Conservation (phyloP, 1,140 invertebrate species). For the Diploscapter pachys region DNA sequence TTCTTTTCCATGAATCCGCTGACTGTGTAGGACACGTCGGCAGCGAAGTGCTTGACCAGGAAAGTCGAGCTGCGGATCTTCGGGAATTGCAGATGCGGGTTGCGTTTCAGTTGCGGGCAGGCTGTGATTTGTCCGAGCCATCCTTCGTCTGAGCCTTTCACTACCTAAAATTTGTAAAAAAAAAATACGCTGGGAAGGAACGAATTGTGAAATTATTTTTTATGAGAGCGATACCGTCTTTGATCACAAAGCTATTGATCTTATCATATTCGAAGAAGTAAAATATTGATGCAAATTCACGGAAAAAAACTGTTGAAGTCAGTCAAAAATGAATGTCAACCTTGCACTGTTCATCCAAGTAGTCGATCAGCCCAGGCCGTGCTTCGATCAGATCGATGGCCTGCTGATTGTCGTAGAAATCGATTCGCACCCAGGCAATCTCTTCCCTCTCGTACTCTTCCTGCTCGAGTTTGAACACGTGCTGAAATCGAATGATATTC, state of each 20-base stretch:
- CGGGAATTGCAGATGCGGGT: conserved; percentile 86
- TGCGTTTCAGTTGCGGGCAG: conserved; percentile 62
- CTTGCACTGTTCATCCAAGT: conserved; percentile 92
- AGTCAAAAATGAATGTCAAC: conserved; percentile 62
- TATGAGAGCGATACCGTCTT: no score
- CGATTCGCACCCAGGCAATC: conserved; percentile 97
- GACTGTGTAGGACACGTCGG: conserved; percentile 85
- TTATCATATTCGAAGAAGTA: no score
- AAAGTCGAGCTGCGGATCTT: conserved; percentile 79
- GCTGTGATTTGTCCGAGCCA: conserved; percentile 88
- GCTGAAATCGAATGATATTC: conserved; percentile 62
- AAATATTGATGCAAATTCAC: no score
- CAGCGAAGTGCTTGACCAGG: conserved; percentile 87
- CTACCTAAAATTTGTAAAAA: conserved; percentile 69
- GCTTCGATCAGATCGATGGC: conserved; percentile 97
- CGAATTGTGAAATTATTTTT: no score
- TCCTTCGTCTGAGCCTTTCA: conserved; percentile 80
- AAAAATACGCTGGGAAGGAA: no score
- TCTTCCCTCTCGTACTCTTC: conserved; percentile 94
- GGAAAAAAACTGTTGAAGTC: conserved; percentile 6
- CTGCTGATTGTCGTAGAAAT: conserved; percentile 97
- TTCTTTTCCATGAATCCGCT: conserved; percentile 95
- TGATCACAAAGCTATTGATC: no score
- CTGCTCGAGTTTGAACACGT: conserved; percentile 96
- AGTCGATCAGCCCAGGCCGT: conserved; percentile 87